Percentiles rank a stretch among this genome's conserved stretches.
Conservation (phyloP, 2,797 vertebrate genomes). For the Pempheris klunzingeri region DNA sequence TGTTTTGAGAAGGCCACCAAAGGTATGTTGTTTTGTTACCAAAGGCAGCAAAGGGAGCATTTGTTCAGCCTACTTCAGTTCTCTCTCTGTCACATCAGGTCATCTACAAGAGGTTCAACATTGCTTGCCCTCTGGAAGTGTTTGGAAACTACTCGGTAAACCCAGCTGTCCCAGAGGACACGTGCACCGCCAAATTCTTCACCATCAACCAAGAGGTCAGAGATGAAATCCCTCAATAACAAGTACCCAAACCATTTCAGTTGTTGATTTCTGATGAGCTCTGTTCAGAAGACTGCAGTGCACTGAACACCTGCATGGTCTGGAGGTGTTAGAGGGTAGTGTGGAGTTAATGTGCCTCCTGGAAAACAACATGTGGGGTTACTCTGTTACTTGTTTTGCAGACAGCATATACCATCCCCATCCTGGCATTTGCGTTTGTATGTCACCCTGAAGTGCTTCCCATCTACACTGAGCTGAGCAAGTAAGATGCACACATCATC, state of each 20-base stretch:
- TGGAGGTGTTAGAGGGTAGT: conserved; percentile 42
- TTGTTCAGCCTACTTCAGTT: conserved; percentile 2
- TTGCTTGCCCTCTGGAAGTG: conserved; percentile 83
- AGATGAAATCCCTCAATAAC: neutral
- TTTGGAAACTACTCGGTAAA: conserved; percentile 73
- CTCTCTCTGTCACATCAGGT: conserved; percentile 83
- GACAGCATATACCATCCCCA: conserved; percentile 96
- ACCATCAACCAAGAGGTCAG: conserved; percentile 86
- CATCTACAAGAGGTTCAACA: conserved; percentile 95
- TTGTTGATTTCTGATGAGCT: neutral
- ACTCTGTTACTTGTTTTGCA: conserved; percentile 76
- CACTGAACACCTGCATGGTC: conserved; percentile 23
- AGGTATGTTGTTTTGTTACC: neutral
- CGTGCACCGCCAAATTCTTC: conserved; percentile 76
- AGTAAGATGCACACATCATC: conserved; percentile 70
- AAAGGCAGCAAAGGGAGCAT: neutral
- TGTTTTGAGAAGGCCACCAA: neutral
- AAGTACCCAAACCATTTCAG: neutral
- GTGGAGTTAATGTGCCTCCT: conserved; percentile 16
- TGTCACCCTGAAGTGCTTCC: conserved; percentile 97
- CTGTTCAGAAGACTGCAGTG: neutral
- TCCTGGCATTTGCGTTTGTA: conserved; percentile 95
- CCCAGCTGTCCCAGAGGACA: conserved; percentile 53
- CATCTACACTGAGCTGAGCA: conserved; percentile 94
- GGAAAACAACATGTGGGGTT: conserved; percentile 19